Conservation (phyloP, 2,888 invertebrate genomes). For the Trissoscelio sp. region DNA sequence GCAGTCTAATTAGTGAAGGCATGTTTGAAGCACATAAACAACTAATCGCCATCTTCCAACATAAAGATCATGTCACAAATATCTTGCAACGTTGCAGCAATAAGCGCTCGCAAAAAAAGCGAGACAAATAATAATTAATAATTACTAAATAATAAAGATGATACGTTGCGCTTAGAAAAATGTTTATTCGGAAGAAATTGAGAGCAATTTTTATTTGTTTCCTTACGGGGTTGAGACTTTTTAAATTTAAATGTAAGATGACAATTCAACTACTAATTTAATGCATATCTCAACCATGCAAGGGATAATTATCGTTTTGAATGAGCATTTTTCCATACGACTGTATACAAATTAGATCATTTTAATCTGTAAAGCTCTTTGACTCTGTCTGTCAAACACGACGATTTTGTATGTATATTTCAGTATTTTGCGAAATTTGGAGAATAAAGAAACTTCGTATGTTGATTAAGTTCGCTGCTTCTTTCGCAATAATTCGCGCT, state of each 20-base stretch:
- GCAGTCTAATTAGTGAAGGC: slow-evolving; percentile 96
- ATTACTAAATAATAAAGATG: not conserved
- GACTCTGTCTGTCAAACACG: slow-evolving; percentile 27
- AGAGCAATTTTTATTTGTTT: not conserved
- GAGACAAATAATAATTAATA: slow-evolving; percentile 86
- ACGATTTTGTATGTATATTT: slow-evolving; percentile 66
- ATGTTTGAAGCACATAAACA: slow-evolving; percentile 94
- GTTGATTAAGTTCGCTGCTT: slow-evolving; percentile 34
- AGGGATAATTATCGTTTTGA: slow-evolving; percentile 5
- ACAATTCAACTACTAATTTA: not conserved
- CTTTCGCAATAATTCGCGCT: too few relatives aligned
- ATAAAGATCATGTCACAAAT: slow-evolving; percentile 94
- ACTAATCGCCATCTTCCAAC: slow-evolving; percentile 95
- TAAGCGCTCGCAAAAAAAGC: slow-evolving; percentile 96
- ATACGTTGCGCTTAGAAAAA: slow-evolving; percentile 19
- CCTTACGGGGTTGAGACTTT: not conserved
- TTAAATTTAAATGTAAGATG: not conserved
- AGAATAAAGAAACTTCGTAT: slow-evolving; percentile 64
- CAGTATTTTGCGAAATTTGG: slow-evolving; percentile 63
- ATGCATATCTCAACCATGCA: not conserved
- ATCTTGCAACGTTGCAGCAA: slow-evolving; percentile 96
- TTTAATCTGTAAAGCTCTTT: slow-evolving; percentile 53
- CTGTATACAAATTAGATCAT: slow-evolving; percentile 7
- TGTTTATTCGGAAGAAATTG: slow-evolving; percentile 20
- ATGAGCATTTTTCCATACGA: slow-evolving; percentile 26